A percentile compares a stretch with the other conserved stretches of the same genome.
Evolutionary conservation across 1,140 invertebrate species (phyloP).

Genomic region (Bombus ignitus): DNA sequence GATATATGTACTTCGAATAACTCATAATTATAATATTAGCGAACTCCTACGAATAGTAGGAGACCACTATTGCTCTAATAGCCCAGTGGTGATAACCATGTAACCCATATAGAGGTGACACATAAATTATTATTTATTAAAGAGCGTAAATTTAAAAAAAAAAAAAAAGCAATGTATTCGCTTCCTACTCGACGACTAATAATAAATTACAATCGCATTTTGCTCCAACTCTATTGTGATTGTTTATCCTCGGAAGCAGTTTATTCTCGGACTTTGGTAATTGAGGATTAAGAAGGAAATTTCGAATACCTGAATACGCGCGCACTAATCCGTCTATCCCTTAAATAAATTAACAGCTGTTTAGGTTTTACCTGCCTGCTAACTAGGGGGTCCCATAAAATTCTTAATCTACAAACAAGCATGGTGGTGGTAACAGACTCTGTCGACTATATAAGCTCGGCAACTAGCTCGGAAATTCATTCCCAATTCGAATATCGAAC

Average conservation of each 20-base stretch:
- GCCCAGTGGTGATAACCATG: constrained; percentile 11
- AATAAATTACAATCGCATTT: constrained; percentile 47
- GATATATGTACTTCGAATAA: neutral
- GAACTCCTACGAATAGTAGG: constrained; percentile 14
- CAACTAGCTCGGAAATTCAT: fast-evolving
- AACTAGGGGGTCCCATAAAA: fast-evolving
- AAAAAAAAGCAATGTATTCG: constrained; percentile 39
- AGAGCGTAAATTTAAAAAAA: constrained; percentile 63
- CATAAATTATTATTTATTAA: constrained; percentile 75
- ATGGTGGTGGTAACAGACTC: no score
- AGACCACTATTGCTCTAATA: neutral
- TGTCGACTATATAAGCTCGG: no score
- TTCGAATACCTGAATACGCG: fast-evolving
- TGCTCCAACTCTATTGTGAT: neutral
- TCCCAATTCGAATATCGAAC: no score
- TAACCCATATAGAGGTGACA: constrained; percentile 38
- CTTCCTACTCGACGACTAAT: constrained; percentile 36
- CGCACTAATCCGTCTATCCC: no score
- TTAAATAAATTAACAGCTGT: fast-evolving
- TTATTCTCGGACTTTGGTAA: no score
- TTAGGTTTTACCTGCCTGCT: fast-evolving
- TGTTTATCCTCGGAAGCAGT: no score
- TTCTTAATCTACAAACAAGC: fast-evolving
- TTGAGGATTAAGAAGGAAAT: fast-evolving
- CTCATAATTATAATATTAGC: constrained; percentile 20